Evolutionary conservation across 2,797 vertebrate species (phyloP).

Genomic region (Platyrinchus mystaceus): DNA sequence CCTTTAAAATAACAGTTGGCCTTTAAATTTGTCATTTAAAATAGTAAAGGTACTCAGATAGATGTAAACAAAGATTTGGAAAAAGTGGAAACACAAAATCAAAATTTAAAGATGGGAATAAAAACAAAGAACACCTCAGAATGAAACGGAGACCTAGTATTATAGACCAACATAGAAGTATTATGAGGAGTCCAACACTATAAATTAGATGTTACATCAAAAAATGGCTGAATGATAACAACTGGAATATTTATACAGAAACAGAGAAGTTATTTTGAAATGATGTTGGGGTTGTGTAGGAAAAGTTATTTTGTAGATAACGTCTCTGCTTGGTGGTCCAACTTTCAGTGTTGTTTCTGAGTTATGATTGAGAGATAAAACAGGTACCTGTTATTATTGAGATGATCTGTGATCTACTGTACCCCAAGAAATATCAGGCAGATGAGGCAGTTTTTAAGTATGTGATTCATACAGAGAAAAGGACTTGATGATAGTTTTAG

Average conservation of each 20-base stretch:
- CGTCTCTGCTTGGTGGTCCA: not conserved
- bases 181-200: not conserved
- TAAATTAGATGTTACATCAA: not conserved
- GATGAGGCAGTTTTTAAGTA: not conserved
- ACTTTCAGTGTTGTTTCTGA: not conserved
- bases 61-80: not conserved
- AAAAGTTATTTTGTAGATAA: not conserved
- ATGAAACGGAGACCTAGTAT: not conserved
- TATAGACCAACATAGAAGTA: not conserved
- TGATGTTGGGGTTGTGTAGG: accelerated
- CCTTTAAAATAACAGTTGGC: not conserved
- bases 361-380: not conserved
- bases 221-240: not conserved
- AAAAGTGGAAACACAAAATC: not conserved
- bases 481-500: not conserved
- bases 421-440: not conserved
- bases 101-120: not conserved
- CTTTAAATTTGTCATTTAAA: not conserved
- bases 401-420: not conserved
- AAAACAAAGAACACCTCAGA: not conserved
- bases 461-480: not conserved
- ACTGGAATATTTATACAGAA: not conserved
- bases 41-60: not conserved
- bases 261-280: not conserved
- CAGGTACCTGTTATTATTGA: not conserved